These are phyloP conservation scores for Ceratoteleas bidentatus DNA, from an alignment of 1,140 invertebrate genomes.

Conservation along the genomic window DNA sequence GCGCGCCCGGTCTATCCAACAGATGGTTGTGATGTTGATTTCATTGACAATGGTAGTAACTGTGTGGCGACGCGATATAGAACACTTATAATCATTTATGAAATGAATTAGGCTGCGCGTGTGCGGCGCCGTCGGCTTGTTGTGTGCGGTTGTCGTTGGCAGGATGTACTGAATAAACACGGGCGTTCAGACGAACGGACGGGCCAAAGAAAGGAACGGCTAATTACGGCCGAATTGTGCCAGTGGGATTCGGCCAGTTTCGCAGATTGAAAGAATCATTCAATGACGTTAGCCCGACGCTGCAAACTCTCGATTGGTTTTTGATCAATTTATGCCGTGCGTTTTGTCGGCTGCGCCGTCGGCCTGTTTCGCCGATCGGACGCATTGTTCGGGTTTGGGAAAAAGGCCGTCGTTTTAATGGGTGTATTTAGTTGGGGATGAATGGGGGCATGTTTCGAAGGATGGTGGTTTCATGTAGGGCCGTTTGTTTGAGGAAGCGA, in stretches of 20 bases:
- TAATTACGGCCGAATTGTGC: conserved; percentile 24
- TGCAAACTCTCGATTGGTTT: neutral
- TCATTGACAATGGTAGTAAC: conserved; percentile 48
- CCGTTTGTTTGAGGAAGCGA: too few species aligned
- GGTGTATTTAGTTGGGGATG: too few species aligned
- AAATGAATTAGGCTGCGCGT: conserved; percentile 22
- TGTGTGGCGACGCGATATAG: conserved; percentile 40
- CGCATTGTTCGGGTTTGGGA: too few species aligned
- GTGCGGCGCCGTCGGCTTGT: neutral
- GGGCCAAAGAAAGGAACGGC: conserved; percentile 18
- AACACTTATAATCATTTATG: conserved; percentile 54
- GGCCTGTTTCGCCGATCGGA: too few species aligned
- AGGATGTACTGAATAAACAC: conserved; percentile 17
- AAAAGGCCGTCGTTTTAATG: too few species aligned
- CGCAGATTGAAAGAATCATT: conserved; percentile 2
- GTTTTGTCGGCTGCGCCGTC: too few species aligned
- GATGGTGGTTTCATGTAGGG: too few species aligned
- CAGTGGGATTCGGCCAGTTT: neutral
- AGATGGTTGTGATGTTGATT: conserved; percentile 55
- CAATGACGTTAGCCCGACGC: neutral
- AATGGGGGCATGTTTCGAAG: too few species aligned
- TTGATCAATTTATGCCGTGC: neutral
- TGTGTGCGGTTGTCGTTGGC: neutral
- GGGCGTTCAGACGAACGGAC: conserved; percentile 20
- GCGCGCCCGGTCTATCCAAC: conserved; percentile 31